A percentile compares a stretch with the other conserved stretches of the same genome.
Evolutionary conservation across 2,888 invertebrate species (phyloP).

Genomic region (Amphipoea lucens): DNA sequence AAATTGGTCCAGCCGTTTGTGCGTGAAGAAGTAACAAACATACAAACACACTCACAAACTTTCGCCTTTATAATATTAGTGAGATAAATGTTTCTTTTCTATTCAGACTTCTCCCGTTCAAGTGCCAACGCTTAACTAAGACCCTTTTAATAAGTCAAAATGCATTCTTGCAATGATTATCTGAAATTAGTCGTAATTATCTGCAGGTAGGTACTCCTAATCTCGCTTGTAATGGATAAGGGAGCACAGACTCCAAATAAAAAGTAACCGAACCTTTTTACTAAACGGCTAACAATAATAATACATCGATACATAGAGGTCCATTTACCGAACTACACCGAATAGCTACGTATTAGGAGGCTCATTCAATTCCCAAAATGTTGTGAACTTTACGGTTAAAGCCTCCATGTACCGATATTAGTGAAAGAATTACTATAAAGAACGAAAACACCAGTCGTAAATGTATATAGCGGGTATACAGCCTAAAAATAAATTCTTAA

Average conservation of each 20-base stretch:
- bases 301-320: slow-evolving; percentile 63
- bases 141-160: slow-evolving; percentile 42
- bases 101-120: not conserved
- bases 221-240: slow-evolving; percentile 41
- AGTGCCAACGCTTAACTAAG: not conserved
- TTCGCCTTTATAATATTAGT: no score
- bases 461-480: slow-evolving; percentile 64
- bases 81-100: not conserved
- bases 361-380: slow-evolving; percentile 79
- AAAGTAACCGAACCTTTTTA: slow-evolving; percentile 61
- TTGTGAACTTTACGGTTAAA: slow-evolving; percentile 80
- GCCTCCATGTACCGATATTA: slow-evolving; percentile 78
- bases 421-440: slow-evolving; percentile 79
- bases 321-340: slow-evolving; percentile 67
- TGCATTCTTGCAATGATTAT: slow-evolving; percentile 40
- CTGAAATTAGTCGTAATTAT: slow-evolving; percentile 32
- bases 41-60: no score
- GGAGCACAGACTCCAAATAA: slow-evolving; percentile 48
- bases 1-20: no score
- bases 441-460: slow-evolving; percentile 78
- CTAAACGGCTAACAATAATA: slow-evolving; percentile 64
- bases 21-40: no score
- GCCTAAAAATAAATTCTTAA: slow-evolving; percentile 43
- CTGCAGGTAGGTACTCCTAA: slow-evolving; percentile 31
- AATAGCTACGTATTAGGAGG: slow-evolving; percentile 70